Evolutionary conservation across 2,888 invertebrate genomes (phyloP).

Genomic region (Falcaria lacertinaria): DNA sequence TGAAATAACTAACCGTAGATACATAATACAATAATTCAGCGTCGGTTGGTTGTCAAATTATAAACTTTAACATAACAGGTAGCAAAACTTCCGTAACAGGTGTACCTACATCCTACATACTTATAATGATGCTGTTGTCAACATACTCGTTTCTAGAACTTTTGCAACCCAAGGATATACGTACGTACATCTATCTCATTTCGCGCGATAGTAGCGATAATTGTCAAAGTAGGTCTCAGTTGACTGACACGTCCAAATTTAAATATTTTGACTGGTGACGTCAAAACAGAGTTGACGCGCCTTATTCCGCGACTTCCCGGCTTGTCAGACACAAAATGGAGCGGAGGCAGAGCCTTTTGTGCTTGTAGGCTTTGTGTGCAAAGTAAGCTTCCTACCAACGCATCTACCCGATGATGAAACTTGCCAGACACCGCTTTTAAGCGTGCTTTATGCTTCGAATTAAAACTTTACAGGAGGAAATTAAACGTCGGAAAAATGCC

Average conservation of each 20-base stretch:
- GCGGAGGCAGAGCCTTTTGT: slow-evolving; percentile 73
- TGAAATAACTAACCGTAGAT: too few species aligned
- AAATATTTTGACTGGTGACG: slow-evolving; percentile 47
- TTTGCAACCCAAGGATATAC: too few species aligned
- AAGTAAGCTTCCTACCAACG: slow-evolving; percentile 76
- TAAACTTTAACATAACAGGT: too few species aligned
- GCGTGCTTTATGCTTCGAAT: slow-evolving; percentile 73
- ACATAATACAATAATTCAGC: too few species aligned
- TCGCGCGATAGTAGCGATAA: slow-evolving; percentile 6
- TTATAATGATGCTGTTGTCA: too few species aligned
- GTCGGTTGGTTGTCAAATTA: too few species aligned
- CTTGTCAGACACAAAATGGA: slow-evolving; percentile 74
- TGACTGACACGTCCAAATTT: slow-evolving; percentile 25
- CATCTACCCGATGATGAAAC: slow-evolving; percentile 77
- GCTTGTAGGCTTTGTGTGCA: slow-evolving; percentile 75
- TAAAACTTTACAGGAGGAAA: slow-evolving; percentile 76
- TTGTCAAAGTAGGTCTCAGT: slow-evolving; percentile 12
- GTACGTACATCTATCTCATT: too few species aligned
- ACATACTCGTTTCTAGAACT: too few species aligned
- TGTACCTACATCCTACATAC: too few species aligned
- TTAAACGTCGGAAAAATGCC: slow-evolving; percentile 69
- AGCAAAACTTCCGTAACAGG: too few species aligned
- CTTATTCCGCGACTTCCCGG: slow-evolving; percentile 65
- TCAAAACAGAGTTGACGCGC: slow-evolving; percentile 61
- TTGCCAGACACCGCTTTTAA: slow-evolving; percentile 78